Conservation (phyloP, 1,140 invertebrate genomes). For the Watersipora subatra region DNA sequence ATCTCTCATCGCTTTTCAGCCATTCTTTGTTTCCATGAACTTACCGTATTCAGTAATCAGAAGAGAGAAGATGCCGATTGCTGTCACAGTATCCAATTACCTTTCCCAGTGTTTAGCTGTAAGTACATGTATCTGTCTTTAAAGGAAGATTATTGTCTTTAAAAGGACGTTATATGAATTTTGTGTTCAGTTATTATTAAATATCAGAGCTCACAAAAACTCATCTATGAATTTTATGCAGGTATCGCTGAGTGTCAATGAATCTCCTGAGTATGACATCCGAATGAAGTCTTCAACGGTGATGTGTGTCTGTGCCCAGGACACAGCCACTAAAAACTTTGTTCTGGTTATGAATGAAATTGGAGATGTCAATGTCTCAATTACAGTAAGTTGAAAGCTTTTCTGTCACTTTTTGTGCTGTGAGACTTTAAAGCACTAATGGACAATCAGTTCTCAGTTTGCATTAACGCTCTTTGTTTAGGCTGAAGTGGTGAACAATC, state of each 20-base stretch:
- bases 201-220: too few species aligned
- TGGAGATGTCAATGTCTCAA: constrained; percentile 49
- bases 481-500: too few species aligned
- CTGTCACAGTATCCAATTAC: constrained; percentile 88
- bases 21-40: constrained; percentile 71
- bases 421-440: too few species aligned
- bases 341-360: constrained; percentile 42
- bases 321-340: constrained; percentile 41
- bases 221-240: too few species aligned
- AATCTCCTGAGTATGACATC: constrained; percentile 41
- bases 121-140: too few species aligned
- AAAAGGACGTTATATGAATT: too few species aligned
- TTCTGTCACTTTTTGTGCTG: too few species aligned
- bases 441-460: too few species aligned
- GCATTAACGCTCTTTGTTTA: too few species aligned
- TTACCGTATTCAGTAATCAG: constrained; percentile 77
- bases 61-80: constrained; percentile 76
- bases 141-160: too few species aligned
- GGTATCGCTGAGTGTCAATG: constrained; percentile 44
- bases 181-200: too few species aligned
- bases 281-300: constrained; percentile 8
- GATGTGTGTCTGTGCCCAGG: constrained; percentile 27
- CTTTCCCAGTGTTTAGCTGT: constrained; percentile 52
- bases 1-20: constrained; percentile 66
- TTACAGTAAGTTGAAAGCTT: constrained; percentile 33